Conservation (phyloP, 2,888 invertebrate species). For the Dryadula phaetusa region DNA sequence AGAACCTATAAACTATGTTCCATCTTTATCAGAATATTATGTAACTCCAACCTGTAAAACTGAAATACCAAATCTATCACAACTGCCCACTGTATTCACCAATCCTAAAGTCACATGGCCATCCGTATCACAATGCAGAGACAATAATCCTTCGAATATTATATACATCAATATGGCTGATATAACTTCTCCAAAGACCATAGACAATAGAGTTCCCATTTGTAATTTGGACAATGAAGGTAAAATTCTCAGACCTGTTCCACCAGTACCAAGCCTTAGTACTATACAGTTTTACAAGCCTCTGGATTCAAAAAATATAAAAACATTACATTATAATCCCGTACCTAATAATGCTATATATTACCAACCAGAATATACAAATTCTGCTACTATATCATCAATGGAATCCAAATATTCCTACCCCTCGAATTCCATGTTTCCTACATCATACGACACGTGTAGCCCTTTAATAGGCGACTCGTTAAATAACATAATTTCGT, state of each 20-base stretch:
- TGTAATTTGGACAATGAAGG: not conserved
- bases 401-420: not conserved
- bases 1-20: not conserved
- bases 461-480: slow-evolving; percentile 10
- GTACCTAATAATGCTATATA: not conserved
- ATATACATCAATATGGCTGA: slow-evolving; percentile 7
- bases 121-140: not conserved
- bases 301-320: not conserved
- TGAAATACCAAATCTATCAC: not conserved
- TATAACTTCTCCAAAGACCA: not conserved
- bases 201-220: not conserved
- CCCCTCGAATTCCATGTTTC: not conserved
- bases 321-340: not conserved
- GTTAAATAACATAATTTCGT: slow-evolving; percentile 26
- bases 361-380: not conserved
- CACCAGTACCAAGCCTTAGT: not conserved
- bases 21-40: not conserved
- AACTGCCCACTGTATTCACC: slow-evolving; percentile 10
- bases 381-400: not conserved
- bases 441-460: not conserved
- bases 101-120: not conserved
- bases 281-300: not conserved
- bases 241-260: not conserved
- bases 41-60: not conserved
- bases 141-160: not conserved